Base-by-base conservation (phyloP, 2,113 vertebrate genomes). In the Corapipo altera region DNA sequence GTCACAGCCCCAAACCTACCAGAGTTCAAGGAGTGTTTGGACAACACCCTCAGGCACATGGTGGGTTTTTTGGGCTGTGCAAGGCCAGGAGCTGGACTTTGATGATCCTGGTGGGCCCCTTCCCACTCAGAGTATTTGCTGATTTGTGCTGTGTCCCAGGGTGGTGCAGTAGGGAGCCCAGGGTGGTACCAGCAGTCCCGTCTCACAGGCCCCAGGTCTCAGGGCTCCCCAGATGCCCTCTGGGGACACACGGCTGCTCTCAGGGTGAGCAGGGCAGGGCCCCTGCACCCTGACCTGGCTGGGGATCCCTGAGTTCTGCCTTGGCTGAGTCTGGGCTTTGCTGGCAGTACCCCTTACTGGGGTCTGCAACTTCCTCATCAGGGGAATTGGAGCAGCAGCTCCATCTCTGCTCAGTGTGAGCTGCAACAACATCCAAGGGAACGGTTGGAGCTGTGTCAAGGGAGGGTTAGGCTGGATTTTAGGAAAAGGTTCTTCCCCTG, bases 381-480 rank as follows among this genome's bases (percentile, higher is more conserved):
- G 35, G 74, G 41, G 48, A 49, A 49, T 13, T 49, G 48, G 23
- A 49, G 48, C 48, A 49, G 30, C 35, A 66, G 35, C 51, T 41
- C 43, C 0, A 4, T 3, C 35, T 43, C 44, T n/a, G 32, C 41
- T 35, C 15, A 3, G 12, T 59, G 72, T 20, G 32, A 35, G 17
- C 44, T 37, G 62, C 30, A 16, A 49, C 35, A 67, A 62, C 0
- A 57, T 2, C 11, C 35, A 12, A 58, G 30, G 43, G 54, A 35
- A 32, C 0, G 6, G 21, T 72, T 69, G 73, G 17, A 61, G 33
- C 22, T 52, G 44, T 0, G 28, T 0, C 51, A 75, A 61, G 61
- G 8, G 0, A 37, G 71, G 23, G 0, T 20, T 0, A 7, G 52
- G n/a, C 0, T 33, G 64, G 54, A 70, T 1, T 1, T 10, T 4